Evolutionary conservation across 2,797 vertebrate genomes (phyloP).

Genomic region (Pipistrellus pygmaeus): DNA sequence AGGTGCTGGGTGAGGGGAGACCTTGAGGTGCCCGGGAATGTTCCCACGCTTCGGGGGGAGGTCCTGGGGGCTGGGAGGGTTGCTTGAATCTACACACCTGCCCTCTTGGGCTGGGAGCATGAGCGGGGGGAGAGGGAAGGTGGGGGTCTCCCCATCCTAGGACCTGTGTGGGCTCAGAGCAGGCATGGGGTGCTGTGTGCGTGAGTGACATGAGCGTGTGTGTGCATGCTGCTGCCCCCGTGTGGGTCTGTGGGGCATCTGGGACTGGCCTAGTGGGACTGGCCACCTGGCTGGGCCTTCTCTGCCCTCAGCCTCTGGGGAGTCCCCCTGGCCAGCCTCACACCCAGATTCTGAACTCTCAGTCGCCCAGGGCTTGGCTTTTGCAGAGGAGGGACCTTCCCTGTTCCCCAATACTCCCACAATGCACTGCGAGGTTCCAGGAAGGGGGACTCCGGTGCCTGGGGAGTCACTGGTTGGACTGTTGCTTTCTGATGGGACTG

Average conservation of each 20-base stretch:
- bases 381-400: slow-evolving; percentile 14
- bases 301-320: not conserved
- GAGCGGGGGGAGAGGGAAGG: not conserved
- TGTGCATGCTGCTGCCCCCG: not conserved
- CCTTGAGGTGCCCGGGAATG: not conserved
- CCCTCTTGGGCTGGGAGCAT: not conserved
- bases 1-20: slow-evolving; percentile 27
- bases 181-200: not conserved
- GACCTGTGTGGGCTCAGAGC: not conserved
- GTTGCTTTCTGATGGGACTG: slow-evolving; percentile 89
- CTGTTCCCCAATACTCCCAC: slow-evolving; percentile 87
- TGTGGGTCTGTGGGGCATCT: not conserved
- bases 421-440: slow-evolving; percentile 90
- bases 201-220: not conserved
- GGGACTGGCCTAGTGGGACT: not conserved
- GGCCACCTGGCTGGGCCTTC: not conserved
- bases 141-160: not conserved
- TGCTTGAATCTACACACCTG: not conserved
- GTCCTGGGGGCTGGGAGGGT: not conserved
- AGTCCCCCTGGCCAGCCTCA: not conserved
- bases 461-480: slow-evolving; percentile 94
- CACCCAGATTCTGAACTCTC: not conserved
- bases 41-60: not conserved
- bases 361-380: not conserved
- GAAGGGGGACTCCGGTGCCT: not conserved